Base-by-base conservation (phyloP, 2,888 invertebrate species). In the Lycaena phlaeas region DNA sequence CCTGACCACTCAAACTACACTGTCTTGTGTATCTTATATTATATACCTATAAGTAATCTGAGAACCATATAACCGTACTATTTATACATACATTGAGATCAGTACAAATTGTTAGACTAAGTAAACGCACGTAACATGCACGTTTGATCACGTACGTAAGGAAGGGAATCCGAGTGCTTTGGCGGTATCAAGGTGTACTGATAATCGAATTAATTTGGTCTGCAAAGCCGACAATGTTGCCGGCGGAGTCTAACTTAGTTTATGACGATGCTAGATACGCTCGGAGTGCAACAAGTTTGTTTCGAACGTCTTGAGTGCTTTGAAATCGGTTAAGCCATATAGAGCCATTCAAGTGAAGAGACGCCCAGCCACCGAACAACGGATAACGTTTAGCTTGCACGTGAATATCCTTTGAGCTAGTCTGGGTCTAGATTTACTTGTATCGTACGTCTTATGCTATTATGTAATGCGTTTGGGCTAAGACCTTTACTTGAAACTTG, bases 191-290 rank as follows among this genome's bases (percentile, higher is more conserved):
- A 79, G 81, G 81, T 81, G 81, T 70, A 61, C 68, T 71, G 72
- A 73, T 82, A 82, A 84, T 82, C 69, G 70, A 82, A 81, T 82
- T 79, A 84, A 78, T 79, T 69, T 68, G 68, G 62, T 68, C 72
- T 66, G 68, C 71, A 69, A 64, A 73, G 72, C 70, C 68, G 61
- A 65, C 73, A 62, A 65, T 68, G 71, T 71, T 66, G 61, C 74
- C 68, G 71, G 71, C 69, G 63, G 69, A 66, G 67, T 62, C 68
- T 79, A 81, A 82, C 81, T 79, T 69, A 79, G 78, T 82, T 81
- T 79, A 78, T 72, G 74, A 77, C 61, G 67, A n/a, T n/a, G n/a
- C n/a, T n/a, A n/a, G n/a, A 64, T 70, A 72, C 72, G 75, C 79
- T 72, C 64, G 68, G n/a, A 61, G 65, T 53, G 81, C 79, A 82